Conservation (phyloP, 1,140 invertebrate genomes). For the Trinorchestia longiramus region DNA sequence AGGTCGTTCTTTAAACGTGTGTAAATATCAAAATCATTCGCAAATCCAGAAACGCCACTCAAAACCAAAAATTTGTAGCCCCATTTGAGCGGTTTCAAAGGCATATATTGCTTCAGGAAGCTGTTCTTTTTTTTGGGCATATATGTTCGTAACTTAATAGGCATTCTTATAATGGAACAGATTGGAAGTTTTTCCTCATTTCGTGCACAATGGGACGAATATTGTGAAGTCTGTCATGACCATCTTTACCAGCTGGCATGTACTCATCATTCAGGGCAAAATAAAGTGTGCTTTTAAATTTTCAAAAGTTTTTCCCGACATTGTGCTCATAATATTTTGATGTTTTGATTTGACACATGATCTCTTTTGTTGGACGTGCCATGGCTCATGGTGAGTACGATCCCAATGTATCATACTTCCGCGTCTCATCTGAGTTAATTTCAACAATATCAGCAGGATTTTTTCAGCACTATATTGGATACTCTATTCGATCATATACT, state of each 20-base stretch:
- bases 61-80: slow-evolving; percentile 69
- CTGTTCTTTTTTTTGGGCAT: not conserved
- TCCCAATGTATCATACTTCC: not conserved
- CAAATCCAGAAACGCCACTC: slow-evolving; percentile 69
- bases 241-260: not conserved
- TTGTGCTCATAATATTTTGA: not conserved
- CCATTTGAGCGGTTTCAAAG: slow-evolving; percentile 47
- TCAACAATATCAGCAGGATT: not conserved
- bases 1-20: slow-evolving; percentile 66
- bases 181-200: not conserved
- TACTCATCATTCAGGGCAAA: not conserved
- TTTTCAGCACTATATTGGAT: not conserved
- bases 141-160: slow-evolving; percentile 24
- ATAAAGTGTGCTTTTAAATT: not conserved
- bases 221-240: slow-evolving; percentile 39
- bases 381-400: not conserved
- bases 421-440: not conserved
- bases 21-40: slow-evolving; percentile 69
- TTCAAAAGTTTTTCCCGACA: not conserved
- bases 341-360: not conserved
- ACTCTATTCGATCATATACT: too few relatives aligned
- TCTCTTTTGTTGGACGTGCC: not conserved
- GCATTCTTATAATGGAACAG: slow-evolving; percentile 30
- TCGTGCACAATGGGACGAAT: not conserved
- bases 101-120: slow-evolving; percentile 33